Evolutionary conservation across 1,140 invertebrate genomes (phyloP), one percentile per base, ranked within the genome.

Genomic region (Heliconius congener): DNA sequence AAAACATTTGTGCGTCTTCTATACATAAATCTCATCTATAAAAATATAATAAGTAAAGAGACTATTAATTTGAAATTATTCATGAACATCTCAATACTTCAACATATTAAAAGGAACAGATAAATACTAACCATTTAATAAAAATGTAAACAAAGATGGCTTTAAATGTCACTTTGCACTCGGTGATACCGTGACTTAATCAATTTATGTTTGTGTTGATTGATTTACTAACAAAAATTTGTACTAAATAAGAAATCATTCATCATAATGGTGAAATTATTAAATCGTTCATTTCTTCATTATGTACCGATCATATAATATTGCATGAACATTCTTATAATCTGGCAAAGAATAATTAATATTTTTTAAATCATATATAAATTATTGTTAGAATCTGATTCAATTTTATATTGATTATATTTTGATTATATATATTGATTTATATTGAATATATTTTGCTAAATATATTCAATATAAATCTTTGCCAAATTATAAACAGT

Each of bases 291-390:
- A 75, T 66, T 75, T 34, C 46, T 66, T 66, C 60, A 66, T 66
- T 11, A 30, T 30, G 27, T 66, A 18, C 27, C 23, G 0, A 66
- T 34, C 18, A 23, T 42, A 34, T 8, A 60, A 60, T 75, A 75
- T 66, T 75, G 74, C 74, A 75, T 75, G 74, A 23, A 37, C 8
- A n/a, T 9, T 55, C 8, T 75, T 76, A 76, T 70, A 76, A 42
- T 76, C 60, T 76, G 74, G 74, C 39, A 46, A 76, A 76, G 74
- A 71, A 23, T 27, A 23, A 3, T 1, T 9, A 37, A 39, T 11
- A 6, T 39, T 23, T 34, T 71, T 71, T 19, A 19, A 46, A 46
- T 46, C 13, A 16, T 13, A 52, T 52, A 18, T 52, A 52, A 52
- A 2, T 46, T 46, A 46, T 19, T 52, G 18, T 52, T 2, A 52